Conservation (phyloP, 2,888 invertebrate species). For the Meandrusa payeni region DNA sequence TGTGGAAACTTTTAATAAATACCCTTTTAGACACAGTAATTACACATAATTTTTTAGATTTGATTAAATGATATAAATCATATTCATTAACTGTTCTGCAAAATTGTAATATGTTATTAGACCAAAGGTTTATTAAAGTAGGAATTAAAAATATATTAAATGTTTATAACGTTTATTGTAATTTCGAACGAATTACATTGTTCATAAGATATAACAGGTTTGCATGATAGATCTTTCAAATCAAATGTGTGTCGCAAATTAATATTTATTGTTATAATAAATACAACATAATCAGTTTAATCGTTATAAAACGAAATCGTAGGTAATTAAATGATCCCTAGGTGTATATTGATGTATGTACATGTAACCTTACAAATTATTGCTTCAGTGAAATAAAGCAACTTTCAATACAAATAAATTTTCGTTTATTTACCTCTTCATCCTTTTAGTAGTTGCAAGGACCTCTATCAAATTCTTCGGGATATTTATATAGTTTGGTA, state of each 20-base stretch:
- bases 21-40: slow-evolving; percentile 3
- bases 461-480: no score
- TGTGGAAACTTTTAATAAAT: slow-evolving; percentile 9
- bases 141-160: slow-evolving; percentile 16
- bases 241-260: slow-evolving; percentile 10
- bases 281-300: slow-evolving; percentile 42
- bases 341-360: slow-evolving; percentile 41
- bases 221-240: slow-evolving; percentile 15
- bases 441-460: no score
- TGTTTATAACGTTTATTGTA: slow-evolving; percentile 19
- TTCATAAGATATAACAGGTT: slow-evolving; percentile 16
- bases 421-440: no score
- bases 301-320: slow-evolving; percentile 25
- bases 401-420: slow-evolving; percentile 45
- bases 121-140: slow-evolving; percentile 21
- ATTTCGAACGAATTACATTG: slow-evolving; percentile 14
- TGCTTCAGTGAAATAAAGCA: slow-evolving; percentile 67
- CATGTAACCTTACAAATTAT: slow-evolving; percentile 48
- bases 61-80: not conserved
- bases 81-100: slow-evolving; percentile 4
- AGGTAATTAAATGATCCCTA: slow-evolving; percentile 32
- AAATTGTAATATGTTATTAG: slow-evolving; percentile 13
- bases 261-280: slow-evolving; percentile 19
- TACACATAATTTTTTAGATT: slow-evolving; percentile 4
- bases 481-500: not conserved